Percentiles rank a stretch among this genome's conserved stretches.
These are phyloP conservation scores for Drosophila sp. DNA, from an alignment of 1,140 invertebrate species.

Conservation along the genomic window DNA sequence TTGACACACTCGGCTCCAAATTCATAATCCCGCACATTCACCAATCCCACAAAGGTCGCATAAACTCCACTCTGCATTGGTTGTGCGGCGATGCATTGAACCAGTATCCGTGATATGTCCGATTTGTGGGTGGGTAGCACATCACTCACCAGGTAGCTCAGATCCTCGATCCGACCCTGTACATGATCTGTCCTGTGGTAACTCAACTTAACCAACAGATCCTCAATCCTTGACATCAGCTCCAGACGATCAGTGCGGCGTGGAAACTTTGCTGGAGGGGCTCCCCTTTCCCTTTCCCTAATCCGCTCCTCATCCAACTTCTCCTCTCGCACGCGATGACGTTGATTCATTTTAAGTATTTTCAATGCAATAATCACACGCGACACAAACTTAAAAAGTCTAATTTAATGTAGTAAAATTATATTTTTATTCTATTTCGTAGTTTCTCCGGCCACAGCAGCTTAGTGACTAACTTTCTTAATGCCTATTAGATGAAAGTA, in stretches of 20 bases:
- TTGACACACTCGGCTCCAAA: slow-evolving; percentile 99
- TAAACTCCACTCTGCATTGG: slow-evolving; percentile 99
- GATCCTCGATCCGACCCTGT: slow-evolving; percentile 39
- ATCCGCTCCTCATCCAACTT: not conserved
- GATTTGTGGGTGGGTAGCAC: slow-evolving; percentile 8
- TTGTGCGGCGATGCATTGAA: slow-evolving; percentile 95
- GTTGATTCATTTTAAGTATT: slow-evolving; percentile 26
- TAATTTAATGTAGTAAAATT: not conserved
- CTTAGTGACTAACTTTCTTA: not conserved
- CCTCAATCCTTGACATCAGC: not conserved
- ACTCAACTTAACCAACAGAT: slow-evolving; percentile 33
- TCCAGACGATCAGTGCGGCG: not conserved
- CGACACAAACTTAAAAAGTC: not conserved
- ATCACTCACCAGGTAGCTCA: slow-evolving; percentile 21
- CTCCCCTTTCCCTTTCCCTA: not conserved
- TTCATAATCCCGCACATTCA: slow-evolving; percentile 98
- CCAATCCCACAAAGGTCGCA: slow-evolving; percentile 96
- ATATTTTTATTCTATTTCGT: not conserved
- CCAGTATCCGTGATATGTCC: slow-evolving; percentile 95
- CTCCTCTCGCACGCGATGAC: slow-evolving; percentile 12
- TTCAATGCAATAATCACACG: not conserved
- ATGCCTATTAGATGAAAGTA: not conserved
- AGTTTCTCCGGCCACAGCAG: not conserved
- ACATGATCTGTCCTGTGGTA: slow-evolving; percentile 7
- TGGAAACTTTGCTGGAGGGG: not conserved